Evolutionary conservation across 2,797 vertebrate genomes (phyloP).

Genomic region (Tenualosa ilisha): DNA sequence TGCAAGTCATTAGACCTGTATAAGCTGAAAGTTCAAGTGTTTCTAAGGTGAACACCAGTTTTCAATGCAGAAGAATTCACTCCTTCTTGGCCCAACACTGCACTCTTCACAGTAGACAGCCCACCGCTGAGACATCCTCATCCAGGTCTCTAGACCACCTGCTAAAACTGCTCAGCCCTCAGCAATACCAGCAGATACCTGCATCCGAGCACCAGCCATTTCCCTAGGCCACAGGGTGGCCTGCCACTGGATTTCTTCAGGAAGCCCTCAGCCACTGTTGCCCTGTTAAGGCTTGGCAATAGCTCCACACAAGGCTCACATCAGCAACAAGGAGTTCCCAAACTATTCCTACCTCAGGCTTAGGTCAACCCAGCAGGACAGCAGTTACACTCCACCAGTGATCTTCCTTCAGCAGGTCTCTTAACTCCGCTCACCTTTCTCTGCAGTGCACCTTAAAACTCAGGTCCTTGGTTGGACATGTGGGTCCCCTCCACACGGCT

Average conservation of each 20-base stretch:
- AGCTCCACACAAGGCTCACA: background rate
- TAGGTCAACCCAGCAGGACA: background rate
- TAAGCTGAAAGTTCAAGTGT: no score
- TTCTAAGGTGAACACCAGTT: no score
- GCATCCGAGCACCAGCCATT: background rate
- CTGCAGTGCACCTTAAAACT: background rate
- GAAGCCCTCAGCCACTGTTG: background rate
- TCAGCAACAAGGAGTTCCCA: background rate
- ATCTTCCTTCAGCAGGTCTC: background rate
- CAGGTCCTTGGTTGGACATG: background rate
- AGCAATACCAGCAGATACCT: background rate
- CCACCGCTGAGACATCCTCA: no score
- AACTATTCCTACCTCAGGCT: background rate
- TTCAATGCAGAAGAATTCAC: no score
- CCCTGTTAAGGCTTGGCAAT: background rate
- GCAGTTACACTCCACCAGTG: background rate
- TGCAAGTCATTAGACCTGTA: no score
- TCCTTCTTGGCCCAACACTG: no score
- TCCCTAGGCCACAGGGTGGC: background rate
- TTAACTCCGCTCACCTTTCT: background rate
- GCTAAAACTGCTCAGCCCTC: no score
- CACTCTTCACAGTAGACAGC: no score
- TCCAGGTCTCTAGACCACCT: no score
- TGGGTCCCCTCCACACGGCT: no score
- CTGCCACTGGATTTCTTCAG: background rate